A percentile compares a stretch with the other conserved stretches of the same genome.
Conservation (phyloP, 2,888 invertebrate genomes). For the Aspidiotus destructor region DNA sequence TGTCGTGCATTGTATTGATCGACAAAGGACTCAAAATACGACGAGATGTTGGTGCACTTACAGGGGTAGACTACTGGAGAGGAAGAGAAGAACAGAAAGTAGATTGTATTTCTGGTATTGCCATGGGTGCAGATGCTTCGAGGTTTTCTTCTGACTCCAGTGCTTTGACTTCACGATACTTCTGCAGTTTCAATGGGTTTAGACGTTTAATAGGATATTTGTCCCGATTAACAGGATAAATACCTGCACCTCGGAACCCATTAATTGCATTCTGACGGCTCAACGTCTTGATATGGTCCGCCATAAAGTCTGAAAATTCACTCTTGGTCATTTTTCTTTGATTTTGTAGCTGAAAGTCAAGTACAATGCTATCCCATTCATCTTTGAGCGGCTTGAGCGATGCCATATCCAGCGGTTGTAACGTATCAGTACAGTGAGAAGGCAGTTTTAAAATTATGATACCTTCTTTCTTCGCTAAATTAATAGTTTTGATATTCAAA, state of each 20-base stretch:
- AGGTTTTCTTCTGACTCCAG: neutral
- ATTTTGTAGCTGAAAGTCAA: neutral
- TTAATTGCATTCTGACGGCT: neutral
- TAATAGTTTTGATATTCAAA: neutral
- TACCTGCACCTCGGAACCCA: neutral
- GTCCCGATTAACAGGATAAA: neutral
- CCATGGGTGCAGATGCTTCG: neutral
- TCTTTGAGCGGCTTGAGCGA: neutral
- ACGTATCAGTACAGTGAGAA: slow-evolving; percentile 4
- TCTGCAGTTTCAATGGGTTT: slow-evolving; percentile 3
- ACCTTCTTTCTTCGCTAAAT: neutral
- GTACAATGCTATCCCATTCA: neutral
- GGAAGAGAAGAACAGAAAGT: too few species aligned
- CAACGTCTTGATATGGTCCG: neutral
- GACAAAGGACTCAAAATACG: too few species aligned
- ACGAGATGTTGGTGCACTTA: too few species aligned
- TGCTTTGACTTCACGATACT: neutral
- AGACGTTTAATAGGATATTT: slow-evolving; percentile 7
- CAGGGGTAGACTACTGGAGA: too few species aligned
- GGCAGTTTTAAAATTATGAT: slow-evolving; percentile 1
- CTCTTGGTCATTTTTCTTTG: slow-evolving; percentile 5
- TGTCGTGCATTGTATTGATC: too few species aligned
- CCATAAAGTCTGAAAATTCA: neutral
- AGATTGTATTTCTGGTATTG: slow-evolving; percentile 1
- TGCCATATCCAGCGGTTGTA: neutral